Evolutionary conservation across 2,113 vertebrate genomes (phyloP), one percentile per base, ranked within the genome.

Genomic region (Equus przewalskii): DNA sequence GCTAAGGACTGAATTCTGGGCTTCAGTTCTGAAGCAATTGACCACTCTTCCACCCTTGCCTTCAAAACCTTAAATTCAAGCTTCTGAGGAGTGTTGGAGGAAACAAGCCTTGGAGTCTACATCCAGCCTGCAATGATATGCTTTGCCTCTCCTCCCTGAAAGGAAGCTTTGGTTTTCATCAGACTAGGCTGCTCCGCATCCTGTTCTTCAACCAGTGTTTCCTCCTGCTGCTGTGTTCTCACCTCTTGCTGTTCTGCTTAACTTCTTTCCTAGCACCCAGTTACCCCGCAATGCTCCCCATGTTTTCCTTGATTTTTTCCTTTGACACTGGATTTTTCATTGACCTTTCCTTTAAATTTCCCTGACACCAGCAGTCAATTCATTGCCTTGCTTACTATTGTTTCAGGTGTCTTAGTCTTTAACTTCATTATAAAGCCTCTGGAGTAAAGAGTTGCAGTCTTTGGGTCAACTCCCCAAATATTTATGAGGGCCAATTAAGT

Each of bases 291-390:
- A 0, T 33, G 41, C 18, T 69, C 9, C 36, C 36, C 14, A 10
- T 67, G 18, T 54, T 80, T 86, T 75, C 49, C 46, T 82, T 87
- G 90, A 89, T 60, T 30, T 85, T 75, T 56, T 24, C 26, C n/a
- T 89, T 72, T 62, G 76, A 65, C 12, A 7, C 15, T 69, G 89
- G 28, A 81, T 28, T 69, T 75, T 21, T 79, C 41, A 28, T 18
- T 73, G 64, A 80, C 26, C 69, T 94, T 67, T n/a, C 26, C 56
- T 89, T 95, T 90, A 89, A 51, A 81, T 13, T 67, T 80, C 21
- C 46, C 33, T 51, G 44, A 24, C 56, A 83, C 4, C 56, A 36
- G 54, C 16, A 44, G 21, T n/a, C 56, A 65, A 4, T 73, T 92
- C 16, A 60, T 36, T 92, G 76, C n/a, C 58, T 1, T 65, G 33